Evolutionary conservation across 2,888 invertebrate species (phyloP).

Genomic region (Ptychoptera contaminata): DNA sequence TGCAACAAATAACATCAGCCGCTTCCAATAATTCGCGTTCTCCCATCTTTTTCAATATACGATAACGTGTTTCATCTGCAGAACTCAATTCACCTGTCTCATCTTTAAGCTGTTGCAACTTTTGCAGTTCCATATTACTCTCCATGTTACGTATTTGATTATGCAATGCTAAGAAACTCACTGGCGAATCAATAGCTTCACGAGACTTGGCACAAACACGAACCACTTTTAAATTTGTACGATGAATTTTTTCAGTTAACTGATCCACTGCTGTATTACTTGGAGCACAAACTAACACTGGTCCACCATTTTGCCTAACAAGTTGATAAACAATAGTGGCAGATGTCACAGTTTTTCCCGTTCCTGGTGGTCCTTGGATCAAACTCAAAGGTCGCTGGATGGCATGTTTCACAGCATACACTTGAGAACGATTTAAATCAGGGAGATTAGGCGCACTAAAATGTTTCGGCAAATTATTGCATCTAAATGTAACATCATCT

Average conservation of each 20-base stretch:
- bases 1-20: conserved; percentile 98
- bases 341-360: conserved; percentile 98
- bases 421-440: conserved; percentile 92
- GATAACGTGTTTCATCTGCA: conserved; percentile 87
- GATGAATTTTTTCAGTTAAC: conserved; percentile 95
- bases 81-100: conserved; percentile 96
- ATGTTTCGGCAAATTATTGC: conserved; percentile 77
- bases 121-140: conserved; percentile 81
- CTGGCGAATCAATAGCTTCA: conserved; percentile 95
- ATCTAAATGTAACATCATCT: conserved; percentile 83
- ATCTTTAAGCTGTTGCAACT: conserved; percentile 91
- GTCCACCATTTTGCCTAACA: conserved; percentile 84
- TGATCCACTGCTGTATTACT: conserved; percentile 99
- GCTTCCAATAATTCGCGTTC: conserved; percentile 84
- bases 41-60: conserved; percentile 75
- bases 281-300: conserved; percentile 95
- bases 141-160: conserved; percentile 94
- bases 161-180: conserved; percentile 90
- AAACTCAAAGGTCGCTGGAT: conserved; percentile 88
- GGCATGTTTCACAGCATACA: conserved; percentile 96
- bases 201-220: conserved; percentile 94
- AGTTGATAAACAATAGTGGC: conserved; percentile 98
- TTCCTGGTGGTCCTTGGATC: conserved; percentile 89
- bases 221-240: conserved; percentile 85
- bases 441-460: conserved; percentile 96